A percentile compares a stretch with the other conserved stretches of the same genome.
phyloP scores from a whole-genome alignment of 2,113 vertebrate genomes.

The Potamarius usumacintae region DNA sequence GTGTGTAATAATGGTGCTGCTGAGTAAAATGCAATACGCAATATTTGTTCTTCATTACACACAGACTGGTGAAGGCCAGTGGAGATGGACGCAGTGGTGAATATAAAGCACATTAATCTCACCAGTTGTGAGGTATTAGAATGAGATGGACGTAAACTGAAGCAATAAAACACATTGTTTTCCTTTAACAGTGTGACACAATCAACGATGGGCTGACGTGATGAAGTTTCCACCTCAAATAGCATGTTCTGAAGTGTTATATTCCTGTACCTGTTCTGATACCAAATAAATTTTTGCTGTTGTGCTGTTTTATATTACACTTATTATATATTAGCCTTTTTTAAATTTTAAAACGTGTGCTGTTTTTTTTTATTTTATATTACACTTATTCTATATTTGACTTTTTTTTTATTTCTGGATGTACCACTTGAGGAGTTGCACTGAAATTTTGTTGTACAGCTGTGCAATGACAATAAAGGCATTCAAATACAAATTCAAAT shows the following conservation, averaged over 20 bases:
- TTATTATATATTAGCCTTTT: too few species aligned
- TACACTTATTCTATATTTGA: too few species aligned
- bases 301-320: too few species aligned
- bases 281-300: too few species aligned
- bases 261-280: not conserved
- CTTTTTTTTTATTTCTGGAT: too few species aligned
- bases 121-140: not conserved
- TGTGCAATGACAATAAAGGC: too few species aligned
- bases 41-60: slow-evolving; percentile 30
- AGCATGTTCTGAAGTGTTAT: not conserved
- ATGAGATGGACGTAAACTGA: not conserved
- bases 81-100: not conserved
- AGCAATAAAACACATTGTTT: not conserved
- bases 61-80: not conserved
- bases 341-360: too few species aligned
- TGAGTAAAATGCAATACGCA: not conserved
- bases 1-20: not conserved
- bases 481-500: too few species aligned
- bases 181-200: not conserved
- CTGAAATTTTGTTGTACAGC: too few species aligned
- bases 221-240: not conserved
- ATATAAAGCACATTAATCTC: not conserved
- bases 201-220: not conserved
- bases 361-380: too few species aligned
- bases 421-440: too few species aligned